Base-by-base conservation (phyloP, 1,140 invertebrate genomes). In the Drosophila sucinea region DNA sequence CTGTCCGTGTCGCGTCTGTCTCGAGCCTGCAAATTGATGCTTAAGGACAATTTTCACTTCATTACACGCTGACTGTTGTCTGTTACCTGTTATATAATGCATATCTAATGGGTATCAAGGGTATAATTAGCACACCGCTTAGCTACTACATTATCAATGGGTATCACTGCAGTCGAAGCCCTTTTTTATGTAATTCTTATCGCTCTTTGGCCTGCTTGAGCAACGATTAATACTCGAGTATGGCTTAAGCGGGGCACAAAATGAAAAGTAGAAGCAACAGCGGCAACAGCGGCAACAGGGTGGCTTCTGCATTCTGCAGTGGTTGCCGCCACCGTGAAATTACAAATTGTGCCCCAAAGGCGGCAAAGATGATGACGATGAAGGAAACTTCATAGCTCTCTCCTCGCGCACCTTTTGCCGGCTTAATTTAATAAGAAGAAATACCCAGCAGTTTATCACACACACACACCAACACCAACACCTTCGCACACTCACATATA, bases 11-110 rank as follows among this genome's bases (percentile, higher is more conserved):
- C 60, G 67, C 65, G 30, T 66, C 60, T 64, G 66, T 60, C 47
- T 66, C 67, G 44, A 55, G 78, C 60, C 60, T 72, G 82, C 70
- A 91, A 91, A 91, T 91, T 91, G 89, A 91, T 76, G 90, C 90
- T 91, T 90, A 81, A 91, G 85, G 85, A 91, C 90, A 91, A 91
- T 91, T 91, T 91, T 91, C 90, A 91, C 89, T 91, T 91, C 89
- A 91, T 91, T 91, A 91, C 84, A 69, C 81, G 72, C 63, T 67
- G 57, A 11, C 66, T 56, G 62, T 27, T 51, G 47, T 57, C 47
- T 56, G 41, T 38, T 57, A 23, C 27, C 11, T 67, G 61, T 62
- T 65, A 62, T 47, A 30, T 35, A 73, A 71, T 73, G 60, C 65
- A 69, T n/a, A 54, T 32, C 7, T 54, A 75, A 56, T 74, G 63